phyloP scores from a whole-genome alignment of 2,888 invertebrate genomes.

The Sipha maydis region DNA sequence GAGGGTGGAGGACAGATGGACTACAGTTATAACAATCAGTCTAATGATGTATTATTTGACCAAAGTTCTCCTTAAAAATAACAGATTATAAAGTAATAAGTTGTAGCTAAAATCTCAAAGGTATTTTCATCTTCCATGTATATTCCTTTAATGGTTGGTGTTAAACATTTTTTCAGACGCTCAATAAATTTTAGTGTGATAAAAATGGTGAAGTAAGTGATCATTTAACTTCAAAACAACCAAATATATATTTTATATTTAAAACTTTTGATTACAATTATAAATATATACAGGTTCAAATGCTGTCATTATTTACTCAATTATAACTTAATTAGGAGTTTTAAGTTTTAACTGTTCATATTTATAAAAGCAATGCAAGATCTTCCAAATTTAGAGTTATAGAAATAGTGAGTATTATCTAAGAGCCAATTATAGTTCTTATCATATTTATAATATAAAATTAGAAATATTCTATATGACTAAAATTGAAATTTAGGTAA shows the following conservation, averaged over 20 bases:
- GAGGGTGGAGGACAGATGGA: slow-evolving; percentile 56
- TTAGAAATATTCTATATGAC: background rate
- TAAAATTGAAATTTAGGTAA: background rate
- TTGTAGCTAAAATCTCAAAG: slow-evolving; percentile 22
- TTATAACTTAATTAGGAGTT: background rate
- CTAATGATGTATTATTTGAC: slow-evolving; percentile 41
- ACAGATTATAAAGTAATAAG: background rate
- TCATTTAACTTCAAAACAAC: slow-evolving; percentile 6
- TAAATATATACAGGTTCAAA: background rate
- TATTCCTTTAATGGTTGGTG: slow-evolving; percentile 19
- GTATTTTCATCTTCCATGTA: slow-evolving; percentile 6
- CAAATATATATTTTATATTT: background rate
- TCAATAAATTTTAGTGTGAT: slow-evolving; percentile 29
- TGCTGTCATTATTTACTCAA: background rate
- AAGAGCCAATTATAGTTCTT: background rate
- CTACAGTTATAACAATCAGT: slow-evolving; percentile 32
- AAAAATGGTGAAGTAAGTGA: slow-evolving; percentile 28
- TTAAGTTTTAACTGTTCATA: background rate
- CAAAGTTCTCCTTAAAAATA: slow-evolving; percentile 43
- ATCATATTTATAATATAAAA: background rate
- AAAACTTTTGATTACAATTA: background rate
- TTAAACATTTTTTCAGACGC: slow-evolving; percentile 18
- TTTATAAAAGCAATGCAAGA: background rate
- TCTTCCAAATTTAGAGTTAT: background rate
- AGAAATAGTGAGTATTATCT: background rate